Evolutionary conservation across 1,140 invertebrate species (phyloP), one percentile per base, ranked within the genome.

Genomic region (Oryzaephilus surinamensis): DNA sequence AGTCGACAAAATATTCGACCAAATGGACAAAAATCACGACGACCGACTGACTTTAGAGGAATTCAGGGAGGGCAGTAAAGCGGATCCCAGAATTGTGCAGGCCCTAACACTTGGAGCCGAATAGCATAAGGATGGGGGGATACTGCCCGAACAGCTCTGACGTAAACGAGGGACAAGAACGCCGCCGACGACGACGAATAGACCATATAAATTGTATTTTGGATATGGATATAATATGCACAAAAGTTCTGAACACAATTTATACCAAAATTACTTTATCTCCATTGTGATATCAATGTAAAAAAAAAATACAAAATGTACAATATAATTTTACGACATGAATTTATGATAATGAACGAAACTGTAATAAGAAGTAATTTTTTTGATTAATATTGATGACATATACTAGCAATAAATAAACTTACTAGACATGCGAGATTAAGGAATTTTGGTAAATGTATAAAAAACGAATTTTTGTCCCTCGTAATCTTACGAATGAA

Each of bases 1-100:
- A 57, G 92, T 97, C 19, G 92, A 97, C 64, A 92, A 94, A 64
- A 97, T 97, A 58, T 97, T 96, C 67, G 87, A 93, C 63, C 90
- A 94, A 61, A 95, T 97, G 90, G 93, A 97, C 69, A 95, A 97
- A 70, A 98, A 99, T 62, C 87, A 95, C 66, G 95, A 99, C 68
- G 93, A 96, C 61, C 81, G 86, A 61, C 74, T 99, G 44, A 97
- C 93, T 10, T 74, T 97, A 46, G 94, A 98, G 56, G 95, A 99
- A 66, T 99, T 99, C 68, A 81, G 93, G 55, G 95, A 98, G 70
- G 94, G 94, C 44, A 96, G 92, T 62, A 97, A 97, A 68, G 91
- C 91, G 27, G 95, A 99, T 68, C 94, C 95, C 4, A 80, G 93
- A 65, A 99, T 99, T 61, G 93, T 98, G 11, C 93, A 97, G 66